These are phyloP conservation scores for Myotis daubentonii DNA, from an alignment of 2,797 vertebrate genomes.

Conservation along the genomic window DNA sequence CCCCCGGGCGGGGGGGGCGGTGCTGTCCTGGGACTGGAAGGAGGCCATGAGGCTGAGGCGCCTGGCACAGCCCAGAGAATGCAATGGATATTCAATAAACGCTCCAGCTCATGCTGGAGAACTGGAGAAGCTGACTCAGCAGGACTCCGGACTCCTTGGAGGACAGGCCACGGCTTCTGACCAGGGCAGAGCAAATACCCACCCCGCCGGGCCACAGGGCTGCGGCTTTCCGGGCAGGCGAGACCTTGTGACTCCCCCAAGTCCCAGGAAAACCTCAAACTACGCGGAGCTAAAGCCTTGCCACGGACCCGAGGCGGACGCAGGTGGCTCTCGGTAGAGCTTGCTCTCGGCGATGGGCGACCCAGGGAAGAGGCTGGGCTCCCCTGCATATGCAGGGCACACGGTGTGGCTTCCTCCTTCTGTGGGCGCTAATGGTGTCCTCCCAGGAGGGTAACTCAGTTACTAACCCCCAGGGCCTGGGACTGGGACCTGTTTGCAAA, in stretches of 20 bases:
- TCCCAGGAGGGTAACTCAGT: not conserved
- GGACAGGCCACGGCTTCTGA: not conserved
- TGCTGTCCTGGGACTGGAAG: not conserved
- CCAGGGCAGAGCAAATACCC: not conserved
- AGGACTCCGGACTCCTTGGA: not conserved
- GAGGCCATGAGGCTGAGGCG: not conserved
- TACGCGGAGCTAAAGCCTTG: too few species aligned
- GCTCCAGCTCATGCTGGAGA: not conserved
- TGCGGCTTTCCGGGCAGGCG: not conserved
- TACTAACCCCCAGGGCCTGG: not conserved
- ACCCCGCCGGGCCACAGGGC: not conserved
- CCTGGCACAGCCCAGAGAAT: not conserved
- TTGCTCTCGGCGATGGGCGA: not conserved
- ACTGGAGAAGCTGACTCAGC: not conserved
- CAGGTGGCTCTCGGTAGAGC: not conserved
- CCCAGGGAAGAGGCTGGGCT: not conserved
- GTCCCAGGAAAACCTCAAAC: not conserved
- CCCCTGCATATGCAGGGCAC: not conserved
- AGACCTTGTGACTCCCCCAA: too few species aligned
- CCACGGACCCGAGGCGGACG: accelerated
- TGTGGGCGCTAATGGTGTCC: not conserved
- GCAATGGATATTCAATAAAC: not conserved
- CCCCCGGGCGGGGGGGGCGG: too few species aligned
- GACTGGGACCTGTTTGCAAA: not conserved
- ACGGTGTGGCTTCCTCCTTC: not conserved